Conservation (phyloP, 1,140 invertebrate genomes). For the Drosophila suzukii region DNA sequence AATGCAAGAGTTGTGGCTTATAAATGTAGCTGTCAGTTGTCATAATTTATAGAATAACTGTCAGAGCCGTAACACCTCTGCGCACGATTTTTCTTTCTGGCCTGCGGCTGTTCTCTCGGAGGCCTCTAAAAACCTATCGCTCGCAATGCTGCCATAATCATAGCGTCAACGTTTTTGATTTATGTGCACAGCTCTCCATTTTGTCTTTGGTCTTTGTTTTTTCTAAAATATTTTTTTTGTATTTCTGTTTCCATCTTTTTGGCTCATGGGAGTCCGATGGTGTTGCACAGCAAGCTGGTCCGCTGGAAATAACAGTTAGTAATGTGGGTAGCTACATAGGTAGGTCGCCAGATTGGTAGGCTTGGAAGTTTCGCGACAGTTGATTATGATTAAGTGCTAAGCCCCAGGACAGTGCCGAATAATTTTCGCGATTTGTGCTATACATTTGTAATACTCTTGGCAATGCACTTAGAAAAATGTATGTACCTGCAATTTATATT, state of each 20-base stretch:
- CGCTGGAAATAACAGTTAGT: conserved; percentile 52
- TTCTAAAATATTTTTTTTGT: conserved; percentile 17
- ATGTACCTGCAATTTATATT: too few relatives aligned
- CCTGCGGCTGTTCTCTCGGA: conserved; percentile 42
- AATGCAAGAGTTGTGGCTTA: conserved; percentile 79
- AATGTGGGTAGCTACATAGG: conserved; percentile 44
- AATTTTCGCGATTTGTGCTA: conserved; percentile 57
- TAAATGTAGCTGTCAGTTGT: conserved; percentile 83
- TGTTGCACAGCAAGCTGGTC: conserved; percentile 18
- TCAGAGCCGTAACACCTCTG: conserved; percentile 75
- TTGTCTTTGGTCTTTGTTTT: conserved; percentile 55
- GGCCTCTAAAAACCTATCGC: conserved; percentile 63
- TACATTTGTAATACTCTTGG: conserved; percentile 56
- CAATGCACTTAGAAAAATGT: neutral
- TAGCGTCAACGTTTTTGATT: conserved; percentile 81
- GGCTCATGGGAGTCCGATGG: conserved; percentile 49
- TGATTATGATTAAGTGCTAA: conserved; percentile 84
- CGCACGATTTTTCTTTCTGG: conserved; percentile 63
- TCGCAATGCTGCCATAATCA: conserved; percentile 67
- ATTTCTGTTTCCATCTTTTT: conserved; percentile 44
- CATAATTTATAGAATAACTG: conserved; percentile 83
- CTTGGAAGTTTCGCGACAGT: conserved; percentile 78
- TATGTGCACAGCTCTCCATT: conserved; percentile 65
- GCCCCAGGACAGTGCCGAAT: conserved; percentile 61
- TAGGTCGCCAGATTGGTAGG: conserved; percentile 59